phyloP scores from a whole-genome alignment of 2,113 vertebrate genomes.

The Glareola pratincola region DNA sequence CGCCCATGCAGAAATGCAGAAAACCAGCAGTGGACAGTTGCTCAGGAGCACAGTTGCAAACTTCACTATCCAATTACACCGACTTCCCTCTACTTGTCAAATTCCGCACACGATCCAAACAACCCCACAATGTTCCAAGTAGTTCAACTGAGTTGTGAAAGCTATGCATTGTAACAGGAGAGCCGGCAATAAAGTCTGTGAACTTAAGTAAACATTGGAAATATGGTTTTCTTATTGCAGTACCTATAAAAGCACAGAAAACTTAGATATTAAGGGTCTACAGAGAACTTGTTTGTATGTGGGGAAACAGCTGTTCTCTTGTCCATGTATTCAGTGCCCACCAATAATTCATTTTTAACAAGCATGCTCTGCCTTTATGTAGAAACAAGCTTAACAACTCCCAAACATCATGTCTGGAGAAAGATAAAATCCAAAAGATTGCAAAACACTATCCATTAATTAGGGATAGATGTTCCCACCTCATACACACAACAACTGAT shows the following conservation, averaged over 20 bases:
- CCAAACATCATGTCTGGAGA: neutral
- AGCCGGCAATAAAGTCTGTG: neutral
- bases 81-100: neutral
- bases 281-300: neutral
- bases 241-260: neutral
- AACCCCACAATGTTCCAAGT: neutral
- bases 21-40: accelerated
- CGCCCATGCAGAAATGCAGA: accelerated
- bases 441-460: neutral
- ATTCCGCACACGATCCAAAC: neutral
- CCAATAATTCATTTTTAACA: constrained; percentile 32
- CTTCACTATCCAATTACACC: neutral
- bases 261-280: neutral
- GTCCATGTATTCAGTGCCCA: neutral
- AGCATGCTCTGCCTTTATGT: neutral
- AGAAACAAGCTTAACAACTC: neutral
- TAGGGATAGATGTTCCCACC: neutral
- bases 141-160: neutral
- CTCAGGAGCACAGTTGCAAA: neutral
- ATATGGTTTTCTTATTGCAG: neutral
- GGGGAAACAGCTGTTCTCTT: neutral
- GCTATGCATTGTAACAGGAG: neutral
- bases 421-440: neutral
- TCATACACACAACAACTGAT: neutral
- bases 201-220: neutral